phyloP scores from a whole-genome alignment of 2,113 vertebrate species.

The Agapornis roseicollis region DNA sequence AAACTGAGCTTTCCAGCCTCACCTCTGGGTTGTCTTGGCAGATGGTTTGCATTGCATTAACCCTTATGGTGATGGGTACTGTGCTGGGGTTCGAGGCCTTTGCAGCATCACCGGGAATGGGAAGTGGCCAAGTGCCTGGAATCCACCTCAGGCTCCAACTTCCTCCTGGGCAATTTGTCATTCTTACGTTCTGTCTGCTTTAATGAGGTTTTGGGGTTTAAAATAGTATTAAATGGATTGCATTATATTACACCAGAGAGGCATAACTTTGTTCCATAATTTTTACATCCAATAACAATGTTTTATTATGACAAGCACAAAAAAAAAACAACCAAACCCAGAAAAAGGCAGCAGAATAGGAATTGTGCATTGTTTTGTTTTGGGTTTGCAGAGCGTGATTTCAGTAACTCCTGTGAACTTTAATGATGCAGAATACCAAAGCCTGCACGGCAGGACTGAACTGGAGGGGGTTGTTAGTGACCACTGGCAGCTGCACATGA shows the following conservation, averaged over 20 bases:
- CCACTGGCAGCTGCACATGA: neutral
- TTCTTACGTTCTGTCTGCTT: constrained; percentile 25
- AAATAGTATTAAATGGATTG: constrained; percentile 71
- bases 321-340: neutral
- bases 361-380: neutral
- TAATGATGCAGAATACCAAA: neutral
- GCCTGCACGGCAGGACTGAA: neutral
- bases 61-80: neutral
- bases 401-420: constrained; percentile 18
- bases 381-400: neutral
- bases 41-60: accelerated
- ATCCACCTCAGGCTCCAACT: neutral
- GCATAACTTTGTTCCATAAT: constrained; percentile 57
- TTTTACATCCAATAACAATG: constrained; percentile 63
- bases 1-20: neutral
- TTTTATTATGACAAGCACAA: constrained; percentile 61
- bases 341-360: neutral
- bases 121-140: neutral
- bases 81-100: neutral
- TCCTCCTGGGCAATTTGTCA: constrained; percentile 41
- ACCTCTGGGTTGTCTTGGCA: neutral
- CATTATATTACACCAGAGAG: constrained; percentile 64
- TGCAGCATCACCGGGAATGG: accelerated
- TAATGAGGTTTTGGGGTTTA: constrained; percentile 65
- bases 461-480: neutral